Conservation (phyloP, 2,888 invertebrate genomes). For the Orthosia incerta region DNA sequence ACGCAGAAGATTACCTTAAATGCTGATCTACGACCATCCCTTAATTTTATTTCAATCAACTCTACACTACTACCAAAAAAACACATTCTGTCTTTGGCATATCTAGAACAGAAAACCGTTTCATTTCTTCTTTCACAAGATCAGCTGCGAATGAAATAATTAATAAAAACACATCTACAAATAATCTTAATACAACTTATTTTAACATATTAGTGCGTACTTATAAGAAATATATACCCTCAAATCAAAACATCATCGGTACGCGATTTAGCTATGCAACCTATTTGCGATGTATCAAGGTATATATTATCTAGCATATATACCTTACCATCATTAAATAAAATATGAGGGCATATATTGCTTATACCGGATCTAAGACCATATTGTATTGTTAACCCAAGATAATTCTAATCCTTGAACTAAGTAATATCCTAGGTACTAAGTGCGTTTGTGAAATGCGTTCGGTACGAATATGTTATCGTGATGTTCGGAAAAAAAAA, state of each 20-base stretch:
- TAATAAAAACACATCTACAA: slow-evolving; percentile 44
- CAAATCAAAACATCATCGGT: too few relatives aligned
- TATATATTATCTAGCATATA: too few relatives aligned
- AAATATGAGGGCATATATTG: too few relatives aligned
- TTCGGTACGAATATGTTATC: neutral
- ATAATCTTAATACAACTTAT: slow-evolving; percentile 26
- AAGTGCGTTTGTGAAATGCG: slow-evolving; percentile 26
- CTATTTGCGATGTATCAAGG: too few relatives aligned
- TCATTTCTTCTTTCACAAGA: slow-evolving; percentile 30
- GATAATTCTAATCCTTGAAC: slow-evolving; percentile 10
- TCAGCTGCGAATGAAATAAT: slow-evolving; percentile 49
- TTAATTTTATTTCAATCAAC: slow-evolving; percentile 26
- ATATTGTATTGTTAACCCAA: slow-evolving; percentile 1
- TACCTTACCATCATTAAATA: too few relatives aligned
- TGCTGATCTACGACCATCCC: slow-evolving; percentile 4
- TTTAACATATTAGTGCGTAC: slow-evolving; percentile 1
- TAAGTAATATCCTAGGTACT: slow-evolving; percentile 19
- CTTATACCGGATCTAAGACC: too few relatives aligned
- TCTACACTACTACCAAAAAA: slow-evolving; percentile 26
- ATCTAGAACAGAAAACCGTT: slow-evolving; percentile 48
- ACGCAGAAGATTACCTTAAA: slow-evolving; percentile 36
- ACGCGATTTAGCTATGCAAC: too few relatives aligned
- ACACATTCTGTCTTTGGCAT: slow-evolving; percentile 58
- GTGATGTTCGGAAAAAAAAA: neutral
- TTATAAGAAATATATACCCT: too few relatives aligned